Conservation (phyloP, 2,888 invertebrate genomes). For the Amiota minor region DNA sequence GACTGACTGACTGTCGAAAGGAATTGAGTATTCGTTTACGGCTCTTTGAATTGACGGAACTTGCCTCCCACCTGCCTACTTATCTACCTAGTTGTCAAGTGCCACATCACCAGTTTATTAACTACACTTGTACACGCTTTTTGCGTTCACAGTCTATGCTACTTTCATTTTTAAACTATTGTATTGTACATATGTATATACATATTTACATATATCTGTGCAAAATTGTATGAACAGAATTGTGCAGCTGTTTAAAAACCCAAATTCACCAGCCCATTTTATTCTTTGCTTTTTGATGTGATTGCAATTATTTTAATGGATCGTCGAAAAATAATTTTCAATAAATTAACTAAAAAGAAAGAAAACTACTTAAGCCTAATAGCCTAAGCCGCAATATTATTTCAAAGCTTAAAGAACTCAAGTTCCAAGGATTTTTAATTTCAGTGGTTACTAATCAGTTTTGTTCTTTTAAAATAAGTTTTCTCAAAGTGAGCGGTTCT, state of each 20-base stretch:
- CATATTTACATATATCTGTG: not conserved
- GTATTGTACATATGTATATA: not conserved
- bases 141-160: not conserved
- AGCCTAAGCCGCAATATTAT: too few species aligned
- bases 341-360: too few species aligned
- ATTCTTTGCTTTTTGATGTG: slow-evolving; percentile 43
- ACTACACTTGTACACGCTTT: slow-evolving; percentile 30
- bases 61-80: too few species aligned
- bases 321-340: too few species aligned
- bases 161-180: not conserved
- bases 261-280: slow-evolving; percentile 43
- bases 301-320: slow-evolving; percentile 63
- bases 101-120: slow-evolving; percentile 55
- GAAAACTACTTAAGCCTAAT: too few species aligned
- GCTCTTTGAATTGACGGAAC: too few species aligned
- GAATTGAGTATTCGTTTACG: not conserved
- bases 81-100: slow-evolving; percentile 30
- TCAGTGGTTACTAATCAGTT: too few species aligned
- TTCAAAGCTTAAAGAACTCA: too few species aligned
- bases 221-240: slow-evolving; percentile 43
- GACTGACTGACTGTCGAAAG: slow-evolving; percentile 28
- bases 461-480: too few species aligned
- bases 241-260: slow-evolving; percentile 61
- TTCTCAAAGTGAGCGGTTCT: too few species aligned
- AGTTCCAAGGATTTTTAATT: too few species aligned